These are phyloP conservation scores for Mugil cephalus DNA, from an alignment of 2,113 vertebrate species.

Conservation along the genomic window DNA sequence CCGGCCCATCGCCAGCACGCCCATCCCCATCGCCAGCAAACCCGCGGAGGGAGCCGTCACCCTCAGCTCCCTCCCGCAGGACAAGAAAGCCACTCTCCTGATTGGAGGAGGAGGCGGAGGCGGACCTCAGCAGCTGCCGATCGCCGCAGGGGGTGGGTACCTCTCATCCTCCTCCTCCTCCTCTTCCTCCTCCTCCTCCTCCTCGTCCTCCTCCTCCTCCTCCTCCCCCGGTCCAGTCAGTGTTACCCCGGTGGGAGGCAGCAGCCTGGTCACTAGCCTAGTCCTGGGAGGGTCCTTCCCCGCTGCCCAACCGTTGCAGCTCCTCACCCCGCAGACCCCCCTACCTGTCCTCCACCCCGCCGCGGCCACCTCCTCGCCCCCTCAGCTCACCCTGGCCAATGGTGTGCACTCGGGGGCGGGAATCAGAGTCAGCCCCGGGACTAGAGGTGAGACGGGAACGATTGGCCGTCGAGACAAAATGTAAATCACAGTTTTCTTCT, in stretches of 20 bases:
- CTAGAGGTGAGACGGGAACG: conserved; percentile 80
- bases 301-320: conserved; percentile 73
- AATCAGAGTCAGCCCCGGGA: conserved; percentile 75
- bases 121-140: conserved; percentile 72
- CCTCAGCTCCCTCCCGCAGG: conserved; percentile 67
- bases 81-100: conserved; percentile 78
- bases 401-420: conserved; percentile 77
- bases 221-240: conserved; percentile 72
- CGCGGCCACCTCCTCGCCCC: conserved; percentile 74
- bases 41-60: conserved; percentile 71
- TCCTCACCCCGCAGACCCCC: conserved; percentile 71
- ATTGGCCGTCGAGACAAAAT: conserved; percentile 35
- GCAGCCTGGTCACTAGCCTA: conserved; percentile 81
- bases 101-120: conserved; percentile 75
- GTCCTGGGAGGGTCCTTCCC: conserved; percentile 81
- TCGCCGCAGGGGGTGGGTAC: conserved; percentile 82
- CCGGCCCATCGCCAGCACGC: conserved; percentile 87
- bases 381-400: conserved; percentile 82
- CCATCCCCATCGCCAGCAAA: conserved; percentile 89
- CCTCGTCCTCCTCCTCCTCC: conserved; percentile 76
- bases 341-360: conserved; percentile 76
- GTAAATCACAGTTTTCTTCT: neutral
- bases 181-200: conserved; percentile 72
- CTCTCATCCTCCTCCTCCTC: conserved; percentile 77
- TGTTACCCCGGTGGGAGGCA: conserved; percentile 64